A percentile compares a stretch with the other conserved stretches of the same genome.
These are phyloP conservation scores for Sipha flava DNA, from an alignment of 1,140 invertebrate genomes.

Conservation along the genomic window DNA sequence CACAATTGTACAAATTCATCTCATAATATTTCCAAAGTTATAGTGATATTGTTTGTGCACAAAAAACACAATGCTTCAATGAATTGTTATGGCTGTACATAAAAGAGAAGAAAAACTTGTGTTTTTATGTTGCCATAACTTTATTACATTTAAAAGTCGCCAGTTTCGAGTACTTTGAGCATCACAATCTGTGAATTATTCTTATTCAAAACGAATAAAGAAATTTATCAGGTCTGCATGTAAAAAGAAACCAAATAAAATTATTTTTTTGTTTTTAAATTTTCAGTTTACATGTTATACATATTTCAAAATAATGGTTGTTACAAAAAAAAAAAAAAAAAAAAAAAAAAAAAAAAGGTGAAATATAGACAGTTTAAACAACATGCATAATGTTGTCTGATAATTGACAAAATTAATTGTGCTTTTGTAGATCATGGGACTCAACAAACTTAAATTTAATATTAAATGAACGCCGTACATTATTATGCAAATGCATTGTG, in stretches of 20 bases:
- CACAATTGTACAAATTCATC: constrained; percentile 23
- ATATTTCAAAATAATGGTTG: too few species aligned
- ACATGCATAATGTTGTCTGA: neutral
- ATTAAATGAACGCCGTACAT: neutral
- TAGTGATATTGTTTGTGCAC: neutral
- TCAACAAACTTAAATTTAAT: neutral
- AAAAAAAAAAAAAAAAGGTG: too few species aligned
- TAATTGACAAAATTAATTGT: neutral
- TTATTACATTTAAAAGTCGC: constrained; percentile 18
- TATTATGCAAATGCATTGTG: neutral
- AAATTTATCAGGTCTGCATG: too few species aligned
- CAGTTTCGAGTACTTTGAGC: neutral
- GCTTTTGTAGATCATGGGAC: neutral
- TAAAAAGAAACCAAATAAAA: too few species aligned
- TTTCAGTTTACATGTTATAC: too few species aligned
- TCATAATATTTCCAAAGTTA: constrained; percentile 10
- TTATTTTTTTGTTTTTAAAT: too few species aligned
- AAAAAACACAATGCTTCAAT: constrained; percentile 1
- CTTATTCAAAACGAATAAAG: neutral
- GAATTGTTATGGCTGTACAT: neutral
- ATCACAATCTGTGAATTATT: neutral
- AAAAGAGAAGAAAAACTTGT: neutral
- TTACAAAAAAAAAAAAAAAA: too few species aligned
- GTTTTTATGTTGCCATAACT: neutral
- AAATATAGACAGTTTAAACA: too few species aligned